These are phyloP conservation scores for Philotrypesis tridentata DNA, from an alignment of 1,140 invertebrate species.

Conservation along the genomic window DNA sequence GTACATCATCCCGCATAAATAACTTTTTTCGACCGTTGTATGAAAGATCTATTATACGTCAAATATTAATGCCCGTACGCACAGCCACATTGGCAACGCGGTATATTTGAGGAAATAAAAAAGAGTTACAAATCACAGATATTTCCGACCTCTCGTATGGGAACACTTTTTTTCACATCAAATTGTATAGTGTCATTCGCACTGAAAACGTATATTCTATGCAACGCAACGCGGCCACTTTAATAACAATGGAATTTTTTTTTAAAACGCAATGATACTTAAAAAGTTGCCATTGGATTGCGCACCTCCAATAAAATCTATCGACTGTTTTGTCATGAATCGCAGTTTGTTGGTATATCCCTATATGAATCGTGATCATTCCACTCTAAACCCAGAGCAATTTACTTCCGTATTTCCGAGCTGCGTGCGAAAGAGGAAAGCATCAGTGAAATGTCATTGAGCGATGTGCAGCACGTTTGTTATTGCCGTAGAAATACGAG, in stretches of 20 bases:
- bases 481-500: not conserved
- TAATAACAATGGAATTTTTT: too few relatives aligned
- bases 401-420: not conserved
- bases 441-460: not conserved
- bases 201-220: not conserved
- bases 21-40: not conserved
- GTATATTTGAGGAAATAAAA: conserved; percentile 25
- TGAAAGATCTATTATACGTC: not conserved
- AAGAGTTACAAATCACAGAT: not conserved
- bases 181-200: not conserved
- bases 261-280: not conserved
- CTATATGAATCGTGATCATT: not conserved
- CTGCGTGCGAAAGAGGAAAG: not conserved
- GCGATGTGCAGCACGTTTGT: conserved; percentile 1
- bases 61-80: not conserved
- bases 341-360: too few relatives aligned
- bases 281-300: too few relatives aligned
- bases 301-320: too few relatives aligned
- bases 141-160: not conserved
- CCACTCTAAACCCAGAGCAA: not conserved
- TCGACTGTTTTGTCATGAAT: too few relatives aligned
- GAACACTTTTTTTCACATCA: not conserved
- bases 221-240: not conserved
- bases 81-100: conserved; percentile 21
- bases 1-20: not conserved